Conservation (phyloP, 2,888 invertebrate genomes). For the Epirrhoe tristata region DNA sequence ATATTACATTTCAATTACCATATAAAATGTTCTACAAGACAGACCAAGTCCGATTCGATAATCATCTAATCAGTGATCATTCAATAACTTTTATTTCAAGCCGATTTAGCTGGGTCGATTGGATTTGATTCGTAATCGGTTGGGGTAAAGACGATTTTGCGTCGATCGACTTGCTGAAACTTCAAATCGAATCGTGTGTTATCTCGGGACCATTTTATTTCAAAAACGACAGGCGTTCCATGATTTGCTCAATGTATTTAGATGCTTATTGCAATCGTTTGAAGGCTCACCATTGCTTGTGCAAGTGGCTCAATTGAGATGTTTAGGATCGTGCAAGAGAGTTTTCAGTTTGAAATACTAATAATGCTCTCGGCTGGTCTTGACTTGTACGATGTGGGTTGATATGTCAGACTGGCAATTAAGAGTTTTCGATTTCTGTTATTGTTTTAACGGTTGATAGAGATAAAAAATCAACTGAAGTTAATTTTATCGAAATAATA, state of each 20-base stretch:
- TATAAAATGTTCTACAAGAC: constrained; percentile 79
- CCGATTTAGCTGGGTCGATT: constrained; percentile 56
- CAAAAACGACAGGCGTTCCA: constrained; percentile 60
- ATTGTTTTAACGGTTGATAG: constrained; percentile 3
- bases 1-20: constrained; percentile 84
- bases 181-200: constrained; percentile 72
- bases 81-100: constrained; percentile 80
- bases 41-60: constrained; percentile 73
- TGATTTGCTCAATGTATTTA: constrained; percentile 53
- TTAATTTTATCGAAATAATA: background rate
- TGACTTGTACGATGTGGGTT: constrained; percentile 61
- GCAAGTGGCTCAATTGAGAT: constrained; percentile 46
- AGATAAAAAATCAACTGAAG: constrained; percentile 2
- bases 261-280: constrained; percentile 52
- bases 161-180: constrained; percentile 55
- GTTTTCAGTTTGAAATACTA: constrained; percentile 70
- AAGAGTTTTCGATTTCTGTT: constrained; percentile 43
- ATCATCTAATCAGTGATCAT: constrained; percentile 84
- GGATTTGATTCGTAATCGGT: constrained; percentile 55
- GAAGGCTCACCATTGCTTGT: constrained; percentile 53
- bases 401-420: constrained; percentile 66
- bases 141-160: constrained; percentile 61
- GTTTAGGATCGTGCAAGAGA: constrained; percentile 52
- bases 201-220: constrained; percentile 70
- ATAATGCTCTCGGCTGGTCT: constrained; percentile 62